Base-by-base conservation (phyloP, 2,797 vertebrate species). In the Tokudaia muenninki region DNA sequence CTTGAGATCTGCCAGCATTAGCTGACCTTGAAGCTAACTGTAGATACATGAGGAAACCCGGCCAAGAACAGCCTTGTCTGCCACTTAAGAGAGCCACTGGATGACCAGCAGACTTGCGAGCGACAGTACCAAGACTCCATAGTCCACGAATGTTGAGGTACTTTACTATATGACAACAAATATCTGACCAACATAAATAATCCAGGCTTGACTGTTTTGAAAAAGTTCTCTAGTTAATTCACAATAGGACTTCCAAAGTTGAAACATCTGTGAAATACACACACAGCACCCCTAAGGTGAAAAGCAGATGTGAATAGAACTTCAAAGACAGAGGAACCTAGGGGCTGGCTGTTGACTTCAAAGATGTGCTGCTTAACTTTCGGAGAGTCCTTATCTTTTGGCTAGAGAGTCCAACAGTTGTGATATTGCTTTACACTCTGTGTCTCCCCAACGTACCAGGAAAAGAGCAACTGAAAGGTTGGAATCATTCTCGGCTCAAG, bases 251-350 rank as follows among this genome's bases (percentile, higher is more conserved):
- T 50, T 90, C 44, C 24, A 59, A 94, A 86, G 59, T 37, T 92
- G 87, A 94, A 93, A 81, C 1, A 44, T 77, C 44, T 31, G 16
- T 22, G 80, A 52, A 94, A 50, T 90, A n/a, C 95, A n/a, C 41
- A 92, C 74, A 74, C 47, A 70, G 52, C 9, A 95, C n/a, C 78
- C 47, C 47, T 93, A 57, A 75, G 87, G 70, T 87, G 52, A 92
- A 91, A 93, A 3, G 37, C 52, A 90, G 63, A 89, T 65, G 57
- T 91, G 81, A 97, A 80, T 82, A 59, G 8, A 63, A 87, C 82
- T 95, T 96, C 57, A 96, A 95, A 97, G 47, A 41, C 52, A 72
- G 44, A 87, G 92, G 65, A 50, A 90, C 63, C 90, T 72, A 57
- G 81, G 88, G 34, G n/a, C 78, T 93, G 17, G 88, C 78, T 41